Percentiles rank a stretch among this genome's conserved stretches.
Conservation (phyloP, 2,888 invertebrate species). For the Oscheius sp. region DNA sequence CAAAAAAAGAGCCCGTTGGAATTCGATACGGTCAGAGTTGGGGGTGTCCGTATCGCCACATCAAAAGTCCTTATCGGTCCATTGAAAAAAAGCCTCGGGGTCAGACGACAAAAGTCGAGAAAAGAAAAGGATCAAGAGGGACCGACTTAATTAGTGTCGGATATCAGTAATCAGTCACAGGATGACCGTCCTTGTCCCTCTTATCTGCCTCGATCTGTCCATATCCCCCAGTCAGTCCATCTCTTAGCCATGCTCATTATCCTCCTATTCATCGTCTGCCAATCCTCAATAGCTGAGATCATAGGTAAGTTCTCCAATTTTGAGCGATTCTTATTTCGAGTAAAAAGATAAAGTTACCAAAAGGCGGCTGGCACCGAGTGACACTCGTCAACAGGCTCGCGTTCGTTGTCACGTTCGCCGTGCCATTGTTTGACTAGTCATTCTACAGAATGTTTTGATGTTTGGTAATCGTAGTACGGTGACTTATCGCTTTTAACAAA, state of each 20-base stretch:
- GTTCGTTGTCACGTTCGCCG: too few relatives aligned
- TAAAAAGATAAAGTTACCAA: too few relatives aligned
- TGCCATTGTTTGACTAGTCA: too few relatives aligned
- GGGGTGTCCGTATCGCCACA: slow-evolving; percentile 11
- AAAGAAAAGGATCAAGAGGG: not conserved
- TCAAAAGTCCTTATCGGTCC: slow-evolving; percentile 9
- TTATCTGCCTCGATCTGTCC: not conserved
- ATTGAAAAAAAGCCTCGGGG: slow-evolving; percentile 12
- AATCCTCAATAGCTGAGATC: not conserved
- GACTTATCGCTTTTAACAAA: too few relatives aligned
- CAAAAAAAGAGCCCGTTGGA: not conserved
- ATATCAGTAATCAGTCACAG: slow-evolving; percentile 9
- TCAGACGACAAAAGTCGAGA: not conserved
- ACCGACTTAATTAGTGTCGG: not conserved
- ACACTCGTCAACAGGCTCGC: too few relatives aligned
- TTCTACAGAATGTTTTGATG: too few relatives aligned
- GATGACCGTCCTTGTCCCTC: slow-evolving; percentile 19
- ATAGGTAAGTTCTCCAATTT: not conserved
- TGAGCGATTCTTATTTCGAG: too few relatives aligned
- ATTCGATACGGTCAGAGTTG: not conserved
- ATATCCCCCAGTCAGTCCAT: not conserved
- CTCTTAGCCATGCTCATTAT: not conserved
- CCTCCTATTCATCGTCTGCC: not conserved
- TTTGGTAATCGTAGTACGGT: too few relatives aligned
- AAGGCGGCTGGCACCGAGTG: too few relatives aligned